Conservation (phyloP, 2,797 vertebrate genomes). For the Acanthopagrus latus region DNA sequence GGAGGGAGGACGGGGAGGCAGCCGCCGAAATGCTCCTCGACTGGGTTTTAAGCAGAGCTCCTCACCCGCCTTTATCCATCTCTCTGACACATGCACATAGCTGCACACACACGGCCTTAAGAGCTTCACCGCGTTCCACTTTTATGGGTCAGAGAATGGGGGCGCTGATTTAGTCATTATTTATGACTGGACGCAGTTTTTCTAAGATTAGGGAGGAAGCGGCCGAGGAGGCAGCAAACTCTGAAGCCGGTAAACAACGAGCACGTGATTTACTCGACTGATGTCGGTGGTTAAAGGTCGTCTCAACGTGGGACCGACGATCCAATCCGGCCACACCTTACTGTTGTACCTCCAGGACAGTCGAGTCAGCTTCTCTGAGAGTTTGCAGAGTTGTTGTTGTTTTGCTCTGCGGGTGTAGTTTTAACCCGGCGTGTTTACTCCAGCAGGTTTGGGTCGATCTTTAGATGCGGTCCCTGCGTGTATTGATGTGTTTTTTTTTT, state of each 20-base stretch:
- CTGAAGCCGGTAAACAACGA: constrained; percentile 24
- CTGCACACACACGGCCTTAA: constrained; percentile 51
- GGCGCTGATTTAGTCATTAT: constrained; percentile 79
- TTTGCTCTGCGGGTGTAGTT: constrained; percentile 2
- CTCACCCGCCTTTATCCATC: constrained; percentile 41
- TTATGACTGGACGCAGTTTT: constrained; percentile 66
- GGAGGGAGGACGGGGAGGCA: constrained; percentile 18
- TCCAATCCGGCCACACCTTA: not conserved
- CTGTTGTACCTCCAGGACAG: not conserved
- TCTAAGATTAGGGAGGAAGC: constrained; percentile 59
- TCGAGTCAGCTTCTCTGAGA: not conserved
- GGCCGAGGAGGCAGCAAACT: constrained; percentile 26
- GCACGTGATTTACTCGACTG: constrained; percentile 16
- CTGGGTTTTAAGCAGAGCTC: constrained; percentile 56
- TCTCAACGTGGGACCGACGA: not conserved
- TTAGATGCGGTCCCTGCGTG: constrained; percentile 14
- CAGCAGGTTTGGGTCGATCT: constrained; percentile 3
- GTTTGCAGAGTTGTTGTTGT: constrained; percentile 19
- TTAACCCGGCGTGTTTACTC: constrained; percentile 13
- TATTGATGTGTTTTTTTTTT: constrained; percentile 3
- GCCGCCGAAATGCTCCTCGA: constrained; percentile 44
- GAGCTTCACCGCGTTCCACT: constrained; percentile 57
- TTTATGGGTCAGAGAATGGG: constrained; percentile 69
- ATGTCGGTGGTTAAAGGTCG: not conserved
- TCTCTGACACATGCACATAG: constrained; percentile 45